Percentiles rank a stretch among this genome's conserved stretches.
Evolutionary conservation across 1,140 invertebrate species (phyloP).

Genomic region (Diachasmimorpha longicaudata): DNA sequence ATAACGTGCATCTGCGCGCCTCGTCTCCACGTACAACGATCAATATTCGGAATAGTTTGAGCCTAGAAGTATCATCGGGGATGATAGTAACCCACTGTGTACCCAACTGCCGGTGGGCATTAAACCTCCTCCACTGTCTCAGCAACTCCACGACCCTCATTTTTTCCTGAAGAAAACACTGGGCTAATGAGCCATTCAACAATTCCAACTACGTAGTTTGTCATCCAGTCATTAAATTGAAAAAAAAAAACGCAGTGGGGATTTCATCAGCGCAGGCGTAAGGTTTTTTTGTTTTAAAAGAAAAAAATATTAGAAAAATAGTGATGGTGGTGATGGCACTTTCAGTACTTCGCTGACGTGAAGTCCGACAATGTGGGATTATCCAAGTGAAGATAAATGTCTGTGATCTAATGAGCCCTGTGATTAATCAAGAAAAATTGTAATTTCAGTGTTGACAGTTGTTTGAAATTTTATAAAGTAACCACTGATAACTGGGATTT

Average conservation of each 20-base stretch:
- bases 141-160: not conserved
- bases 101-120: not conserved
- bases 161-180: not conserved
- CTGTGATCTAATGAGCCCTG: not conserved
- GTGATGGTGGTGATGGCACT: not conserved
- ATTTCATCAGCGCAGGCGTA: not conserved
- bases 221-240: not conserved
- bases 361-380: not conserved
- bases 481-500: not conserved
- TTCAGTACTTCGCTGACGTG: not conserved
- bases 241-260: not conserved
- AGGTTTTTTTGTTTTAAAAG: not conserved
- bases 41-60: constrained; percentile 8
- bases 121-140: not conserved
- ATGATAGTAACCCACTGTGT: not conserved
- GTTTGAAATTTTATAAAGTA: not conserved
- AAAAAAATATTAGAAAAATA: not conserved
- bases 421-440: not conserved
- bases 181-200: not conserved
- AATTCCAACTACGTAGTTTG: not conserved
- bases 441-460: not conserved
- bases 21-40: not conserved
- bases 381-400: not conserved
- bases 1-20: constrained; percentile 14
- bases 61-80: not conserved